Base-by-base conservation (phyloP, 1,140 invertebrate genomes). In the Pseudachorutes palmiensis region DNA sequence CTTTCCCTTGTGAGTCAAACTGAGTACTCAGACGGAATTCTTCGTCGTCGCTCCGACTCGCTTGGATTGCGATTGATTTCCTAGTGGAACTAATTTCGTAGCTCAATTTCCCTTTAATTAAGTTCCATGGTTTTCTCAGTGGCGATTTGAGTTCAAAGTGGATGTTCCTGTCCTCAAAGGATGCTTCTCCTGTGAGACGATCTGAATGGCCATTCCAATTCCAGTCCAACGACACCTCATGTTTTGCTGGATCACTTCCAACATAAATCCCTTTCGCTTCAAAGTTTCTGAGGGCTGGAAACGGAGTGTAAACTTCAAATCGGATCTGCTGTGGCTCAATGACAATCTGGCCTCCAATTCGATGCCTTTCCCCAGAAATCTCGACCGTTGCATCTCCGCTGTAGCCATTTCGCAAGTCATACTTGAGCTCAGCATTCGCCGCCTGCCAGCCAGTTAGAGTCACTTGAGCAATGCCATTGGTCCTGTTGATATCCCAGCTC, bases 291-390 rank as follows among this genome's bases (percentile, higher is more conserved):
- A 66, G 68, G 2, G 71, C 72, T 16, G 60, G 9, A 58, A 72
- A 69, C 16, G 74, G 74, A 22, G 70, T 75, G 2, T 57, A 51
- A 12, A 71, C 36, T n/a, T 62, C 61, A 26, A 75, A 22, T n/a
- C 28, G 29, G 19, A 72, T 58, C 1, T 26, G 33, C 14, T 69
- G 32, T 1, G 62, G 22, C 1, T 65, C 51, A 14, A 73, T 14
- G 14, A 48, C 48, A 14, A 74, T 49, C 19, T 48, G 29, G 33
- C 69, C 72, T 26, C 67, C 64, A 45, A 75, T 69, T 1, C 68
- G 51, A 32, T 68, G 60, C 22, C 55, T 22, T 22, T 64, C 30
- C 2, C 70, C 69, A 22, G 59, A 64, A 22, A 65, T 72, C 31
- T 72, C 69, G 14, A 74, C 28, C 0, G n/a, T 41, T 30, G 69